Percentiles rank a stretch among this genome's conserved stretches.
phyloP scores from a whole-genome alignment of 2,113 vertebrate species.

The Cyprinodon brontotheroides region DNA sequence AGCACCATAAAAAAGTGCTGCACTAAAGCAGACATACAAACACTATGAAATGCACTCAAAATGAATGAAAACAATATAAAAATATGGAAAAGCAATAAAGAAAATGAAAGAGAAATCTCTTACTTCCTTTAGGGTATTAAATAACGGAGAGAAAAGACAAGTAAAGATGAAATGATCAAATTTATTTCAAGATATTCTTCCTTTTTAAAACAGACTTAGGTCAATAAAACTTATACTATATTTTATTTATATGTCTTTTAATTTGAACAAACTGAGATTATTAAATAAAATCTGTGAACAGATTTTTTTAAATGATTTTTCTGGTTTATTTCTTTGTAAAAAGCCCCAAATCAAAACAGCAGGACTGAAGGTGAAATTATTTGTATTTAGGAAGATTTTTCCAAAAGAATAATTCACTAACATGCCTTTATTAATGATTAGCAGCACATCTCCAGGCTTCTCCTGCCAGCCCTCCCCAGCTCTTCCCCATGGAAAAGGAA shows the following conservation, averaged over 20 bases:
- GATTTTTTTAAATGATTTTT: too few species aligned
- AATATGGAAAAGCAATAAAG: too few species aligned
- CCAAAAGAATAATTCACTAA: not conserved
- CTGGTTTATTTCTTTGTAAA: not conserved
- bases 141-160: too few species aligned
- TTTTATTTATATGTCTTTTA: not conserved
- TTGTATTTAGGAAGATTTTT: not conserved
- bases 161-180: too few species aligned
- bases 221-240: not conserved
- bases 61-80: too few species aligned
- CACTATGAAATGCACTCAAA: too few species aligned
- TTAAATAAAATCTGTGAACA: too few species aligned
- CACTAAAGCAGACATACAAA: too few species aligned
- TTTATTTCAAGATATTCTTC: not conserved
- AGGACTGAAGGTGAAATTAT: not conserved
- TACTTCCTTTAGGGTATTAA: too few species aligned
- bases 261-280: not conserved
- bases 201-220: not conserved
- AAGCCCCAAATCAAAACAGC: not conserved
- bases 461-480: constrained; percentile 82
- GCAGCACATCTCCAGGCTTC: constrained; percentile 76
- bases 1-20: too few species aligned
- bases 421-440: constrained; percentile 14
- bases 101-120: too few species aligned
- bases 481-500: constrained; percentile 74